Evolutionary conservation across 2,888 invertebrate genomes (phyloP).

Genomic region (Ganaspis brasiliensis): DNA sequence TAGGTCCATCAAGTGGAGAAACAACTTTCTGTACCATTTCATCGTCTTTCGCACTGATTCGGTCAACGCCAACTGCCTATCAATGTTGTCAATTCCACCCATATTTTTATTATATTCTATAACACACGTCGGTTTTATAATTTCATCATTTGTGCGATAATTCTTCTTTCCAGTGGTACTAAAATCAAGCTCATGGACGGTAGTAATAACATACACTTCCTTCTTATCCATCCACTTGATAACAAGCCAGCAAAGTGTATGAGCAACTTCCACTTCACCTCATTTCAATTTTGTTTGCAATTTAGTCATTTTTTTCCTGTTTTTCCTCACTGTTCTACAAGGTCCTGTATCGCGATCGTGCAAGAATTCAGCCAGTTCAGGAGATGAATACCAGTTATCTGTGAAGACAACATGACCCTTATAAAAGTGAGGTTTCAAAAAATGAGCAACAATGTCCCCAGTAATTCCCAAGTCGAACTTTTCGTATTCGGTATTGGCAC

Average conservation of each 20-base stretch:
- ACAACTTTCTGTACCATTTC: slow-evolving; percentile 57
- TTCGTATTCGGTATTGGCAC: slow-evolving; percentile 47
- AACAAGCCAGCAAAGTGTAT: slow-evolving; percentile 39
- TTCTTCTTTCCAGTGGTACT: slow-evolving; percentile 50
- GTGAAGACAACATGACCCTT: slow-evolving; percentile 48
- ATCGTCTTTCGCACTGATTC: slow-evolving; percentile 53
- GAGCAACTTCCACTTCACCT: slow-evolving; percentile 44
- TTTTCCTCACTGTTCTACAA: slow-evolving; percentile 51
- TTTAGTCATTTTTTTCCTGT: slow-evolving; percentile 50
- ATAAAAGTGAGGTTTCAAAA: slow-evolving; percentile 51
- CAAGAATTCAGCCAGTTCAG: slow-evolving; percentile 53
- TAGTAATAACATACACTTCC: slow-evolving; percentile 50
- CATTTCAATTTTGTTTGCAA: slow-evolving; percentile 46
- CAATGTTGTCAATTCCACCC: slow-evolving; percentile 51
- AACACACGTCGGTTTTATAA: slow-evolving; percentile 53
- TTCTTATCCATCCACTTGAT: slow-evolving; percentile 51
- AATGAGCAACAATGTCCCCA: slow-evolving; percentile 53
- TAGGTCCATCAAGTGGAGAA: slow-evolving; percentile 49
- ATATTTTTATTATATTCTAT: slow-evolving; percentile 54
- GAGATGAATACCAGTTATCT: slow-evolving; percentile 54
- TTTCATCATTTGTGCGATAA: slow-evolving; percentile 50
- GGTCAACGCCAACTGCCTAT: slow-evolving; percentile 51
- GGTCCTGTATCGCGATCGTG: slow-evolving; percentile 52
- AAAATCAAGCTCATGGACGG: slow-evolving; percentile 52
- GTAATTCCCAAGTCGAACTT: slow-evolving; percentile 53